Percentiles rank a stretch among this genome's conserved stretches.
Conservation (phyloP, 2,888 invertebrate species). For the Pilophorus perplexus region DNA sequence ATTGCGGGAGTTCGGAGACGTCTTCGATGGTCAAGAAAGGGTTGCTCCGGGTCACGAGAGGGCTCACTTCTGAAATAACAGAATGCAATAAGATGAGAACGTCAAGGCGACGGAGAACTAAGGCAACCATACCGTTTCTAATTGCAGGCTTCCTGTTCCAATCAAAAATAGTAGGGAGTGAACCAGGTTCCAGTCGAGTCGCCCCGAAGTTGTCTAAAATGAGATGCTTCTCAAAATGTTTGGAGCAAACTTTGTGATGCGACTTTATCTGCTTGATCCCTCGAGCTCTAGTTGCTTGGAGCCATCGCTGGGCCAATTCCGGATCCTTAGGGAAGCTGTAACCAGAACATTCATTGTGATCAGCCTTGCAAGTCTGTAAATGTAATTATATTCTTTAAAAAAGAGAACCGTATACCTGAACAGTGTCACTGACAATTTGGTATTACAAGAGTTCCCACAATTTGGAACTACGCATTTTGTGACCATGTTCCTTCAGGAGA, state of each 20-base stretch:
- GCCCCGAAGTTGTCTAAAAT: constrained; percentile 4
- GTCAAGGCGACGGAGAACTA: no score
- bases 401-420: constrained; percentile 1
- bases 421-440: constrained; percentile 7
- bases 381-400: no score
- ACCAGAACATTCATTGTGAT: no score
- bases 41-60: no score
- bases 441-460: constrained; percentile 15
- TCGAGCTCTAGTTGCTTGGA: background rate
- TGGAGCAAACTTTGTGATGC: constrained; percentile 17
- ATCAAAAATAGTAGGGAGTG: constrained; percentile 6
- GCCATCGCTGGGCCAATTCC: background rate
- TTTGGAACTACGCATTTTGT: constrained; percentile 19
- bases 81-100: background rate
- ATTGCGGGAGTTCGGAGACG: background rate
- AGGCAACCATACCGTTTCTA: background rate
- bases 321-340: constrained; percentile 12
- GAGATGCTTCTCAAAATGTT: constrained; percentile 9
- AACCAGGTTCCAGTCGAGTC: background rate
- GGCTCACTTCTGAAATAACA: background rate
- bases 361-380: no score
- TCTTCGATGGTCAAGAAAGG: background rate
- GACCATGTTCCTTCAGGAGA: no score
- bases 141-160: background rate
- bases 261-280: constrained; percentile 1